Base-by-base conservation (phyloP, 1,140 invertebrate genomes). In the Campodea augens region DNA sequence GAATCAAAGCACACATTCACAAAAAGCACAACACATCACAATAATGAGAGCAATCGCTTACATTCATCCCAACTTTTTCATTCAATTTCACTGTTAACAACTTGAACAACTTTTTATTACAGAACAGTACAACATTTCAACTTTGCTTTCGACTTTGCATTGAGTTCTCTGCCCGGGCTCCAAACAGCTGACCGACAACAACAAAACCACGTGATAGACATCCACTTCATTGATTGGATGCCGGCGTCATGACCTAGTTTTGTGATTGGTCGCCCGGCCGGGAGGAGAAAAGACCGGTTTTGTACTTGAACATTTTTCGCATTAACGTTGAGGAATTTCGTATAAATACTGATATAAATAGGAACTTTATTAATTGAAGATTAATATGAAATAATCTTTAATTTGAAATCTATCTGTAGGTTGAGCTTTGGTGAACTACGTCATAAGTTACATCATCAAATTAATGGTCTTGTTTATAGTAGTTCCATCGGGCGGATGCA, bases 171-270 rank as follows among this genome's bases (percentile, higher is more conserved):
- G 51, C 27, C 20, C 43, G 44, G 38, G 32, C 22, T 24, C 55
- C 56, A 58, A 66, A 67, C 65, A 68, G 66, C 67, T 68, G 66
- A 68, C 63, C 67, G 67, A 69, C 68, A 69, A 69, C 68, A 70
- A 70, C 68, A 70, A 71, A 68, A 52, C 65, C 67, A 71, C 67
- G 67, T 68, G 65, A 68, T 52, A 51, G 52, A 53, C 52, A 54
- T 46, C 49, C 51, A 41, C 48, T 46, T 13, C 41, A 38, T 42
- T 50, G 43, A 64, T 63, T 64, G 60, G 62, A 40, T 46, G 21
- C 32, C 36, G 41, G 25, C 41, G 45, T 43, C 25, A 44, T 54
- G 57, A 54, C 56, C 54, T 50, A 52, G 36, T 48, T 55, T 55
- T 51, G 38, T 49, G 45, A 57, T 58, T 58, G 57, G 57, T 41